Conservation (phyloP, 1,140 invertebrate genomes). For the Scaptomyza pallida region DNA sequence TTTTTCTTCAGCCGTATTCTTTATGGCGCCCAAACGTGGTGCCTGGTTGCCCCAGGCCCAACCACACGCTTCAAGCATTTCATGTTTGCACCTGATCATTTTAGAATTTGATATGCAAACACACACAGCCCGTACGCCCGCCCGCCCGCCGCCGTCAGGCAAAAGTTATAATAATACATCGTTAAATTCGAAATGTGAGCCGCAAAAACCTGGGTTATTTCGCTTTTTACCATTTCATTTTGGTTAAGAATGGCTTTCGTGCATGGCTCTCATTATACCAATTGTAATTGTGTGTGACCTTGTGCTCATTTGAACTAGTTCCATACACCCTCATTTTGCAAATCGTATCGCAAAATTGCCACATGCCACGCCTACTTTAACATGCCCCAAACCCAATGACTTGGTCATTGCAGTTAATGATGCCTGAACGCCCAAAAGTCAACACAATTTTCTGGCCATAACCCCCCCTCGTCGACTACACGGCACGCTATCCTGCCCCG, state of each 20-base stretch:
- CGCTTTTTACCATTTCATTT: no score
- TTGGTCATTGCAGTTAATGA: conserved; percentile 80
- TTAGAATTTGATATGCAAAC: conserved; percentile 73
- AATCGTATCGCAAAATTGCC: no score
- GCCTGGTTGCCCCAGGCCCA: neutral
- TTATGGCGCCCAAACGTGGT: neutral
- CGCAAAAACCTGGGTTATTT: neutral
- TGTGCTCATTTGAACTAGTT: conserved; percentile 64
- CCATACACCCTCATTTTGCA: conserved; percentile 55
- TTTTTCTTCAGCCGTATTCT: no score
- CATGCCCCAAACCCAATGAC: conserved; percentile 42
- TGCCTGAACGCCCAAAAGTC: conserved; percentile 56
- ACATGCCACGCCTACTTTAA: conserved; percentile 58
- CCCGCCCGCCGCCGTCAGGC: conserved; percentile 1
- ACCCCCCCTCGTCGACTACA: neutral
- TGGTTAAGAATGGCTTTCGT: conserved; percentile 35
- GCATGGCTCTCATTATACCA: conserved; percentile 53
- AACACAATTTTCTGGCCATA: conserved; percentile 31
- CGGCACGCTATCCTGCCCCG: no score
- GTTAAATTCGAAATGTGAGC: conserved; percentile 40
- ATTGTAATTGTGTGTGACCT: conserved; percentile 63
- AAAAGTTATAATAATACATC: conserved; percentile 64
- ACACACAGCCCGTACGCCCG: no score
- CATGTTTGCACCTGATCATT: conserved; percentile 79
- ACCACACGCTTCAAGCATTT: conserved; percentile 40